These are phyloP conservation scores for Cephus sareptanus DNA, from an alignment of 2,888 invertebrate species.

Conservation along the genomic window DNA sequence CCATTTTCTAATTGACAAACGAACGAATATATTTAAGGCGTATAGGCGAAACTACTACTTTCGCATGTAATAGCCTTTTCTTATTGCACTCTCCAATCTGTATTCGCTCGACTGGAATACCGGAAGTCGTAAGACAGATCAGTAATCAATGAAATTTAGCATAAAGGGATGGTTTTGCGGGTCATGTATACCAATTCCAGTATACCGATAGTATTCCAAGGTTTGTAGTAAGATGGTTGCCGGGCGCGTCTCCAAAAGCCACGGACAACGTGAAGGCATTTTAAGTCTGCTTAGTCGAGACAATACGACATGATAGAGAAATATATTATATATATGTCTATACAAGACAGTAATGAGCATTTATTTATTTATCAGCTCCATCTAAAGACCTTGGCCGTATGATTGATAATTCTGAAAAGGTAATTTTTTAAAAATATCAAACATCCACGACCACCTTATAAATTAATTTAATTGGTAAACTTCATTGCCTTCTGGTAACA, in stretches of 20 bases:
- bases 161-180: background rate
- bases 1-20: constrained; percentile 48
- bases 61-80: background rate
- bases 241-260: background rate
- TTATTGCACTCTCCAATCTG: background rate
- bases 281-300: constrained; percentile 7
- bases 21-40: background rate
- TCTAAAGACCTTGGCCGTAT: background rate
- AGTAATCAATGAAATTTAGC: background rate
- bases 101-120: background rate
- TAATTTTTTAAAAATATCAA: background rate
- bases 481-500: no score
- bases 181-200: background rate
- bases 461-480: no score
- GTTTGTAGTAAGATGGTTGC: background rate
- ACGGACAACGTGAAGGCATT: background rate
- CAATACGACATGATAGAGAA: constrained; percentile 11
- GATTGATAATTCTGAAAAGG: background rate
- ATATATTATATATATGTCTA: background rate
- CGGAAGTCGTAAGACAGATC: background rate
- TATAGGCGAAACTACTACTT: background rate
- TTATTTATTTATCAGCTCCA: background rate
- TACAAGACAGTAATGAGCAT: background rate
- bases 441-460: no score
- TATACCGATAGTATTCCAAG: constrained; percentile 5